These are phyloP conservation scores for Ptychobarbus kaznakovi DNA, from an alignment of 2,797 vertebrate genomes.

Conservation along the genomic window DNA sequence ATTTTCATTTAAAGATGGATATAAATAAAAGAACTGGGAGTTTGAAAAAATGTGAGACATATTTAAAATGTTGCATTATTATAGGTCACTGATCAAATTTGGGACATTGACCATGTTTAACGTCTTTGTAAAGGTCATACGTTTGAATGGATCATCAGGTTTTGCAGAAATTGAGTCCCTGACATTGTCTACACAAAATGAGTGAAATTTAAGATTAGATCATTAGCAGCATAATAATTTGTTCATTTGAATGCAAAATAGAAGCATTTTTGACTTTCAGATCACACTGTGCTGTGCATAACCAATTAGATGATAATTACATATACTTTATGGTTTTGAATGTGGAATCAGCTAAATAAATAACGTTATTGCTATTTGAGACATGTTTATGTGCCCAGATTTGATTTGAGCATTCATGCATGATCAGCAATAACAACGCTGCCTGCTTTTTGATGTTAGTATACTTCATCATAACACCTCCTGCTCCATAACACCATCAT, in stretches of 20 bases:
- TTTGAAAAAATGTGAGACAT: background rate
- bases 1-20: background rate
- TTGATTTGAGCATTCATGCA: background rate
- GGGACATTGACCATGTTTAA: background rate
- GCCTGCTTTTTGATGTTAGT: background rate
- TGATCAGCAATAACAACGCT: background rate
- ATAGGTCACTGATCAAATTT: background rate
- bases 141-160: conserved; percentile 3
- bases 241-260: background rate
- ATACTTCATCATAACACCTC: conserved; percentile 17
- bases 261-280: background rate
- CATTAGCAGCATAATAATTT: background rate
- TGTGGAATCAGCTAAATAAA: background rate
- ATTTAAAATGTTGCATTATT: background rate
- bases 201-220: background rate
- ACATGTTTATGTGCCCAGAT: background rate
- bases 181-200: conserved; percentile 1
- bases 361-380: background rate
- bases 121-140: conserved; percentile 9
- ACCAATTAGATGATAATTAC: background rate
- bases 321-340: background rate
- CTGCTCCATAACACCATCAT: conserved; percentile 19
- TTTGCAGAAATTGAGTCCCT: background rate
- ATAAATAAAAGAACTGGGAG: background rate
- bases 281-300: background rate